Evolutionary conservation across 1,140 invertebrate genomes (phyloP).

Genomic region (Glossosoma conforme): DNA sequence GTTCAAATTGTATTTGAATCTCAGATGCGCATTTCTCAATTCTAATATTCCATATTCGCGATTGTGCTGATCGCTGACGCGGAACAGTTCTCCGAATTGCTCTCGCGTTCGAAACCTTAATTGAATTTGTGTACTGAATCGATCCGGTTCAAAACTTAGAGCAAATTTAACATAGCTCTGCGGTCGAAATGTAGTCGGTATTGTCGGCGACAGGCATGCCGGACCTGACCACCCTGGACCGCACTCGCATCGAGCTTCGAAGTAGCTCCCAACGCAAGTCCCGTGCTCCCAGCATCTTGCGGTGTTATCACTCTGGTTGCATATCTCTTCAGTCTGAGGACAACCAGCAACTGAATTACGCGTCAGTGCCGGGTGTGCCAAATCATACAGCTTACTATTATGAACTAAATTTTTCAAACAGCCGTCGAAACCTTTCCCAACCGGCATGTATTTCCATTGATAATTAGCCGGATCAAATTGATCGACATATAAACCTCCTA

Average conservation of each 20-base stretch:
- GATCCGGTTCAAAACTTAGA: conserved; percentile 60
- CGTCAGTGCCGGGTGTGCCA: conserved; percentile 53
- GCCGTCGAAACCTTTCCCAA: conserved; percentile 56
- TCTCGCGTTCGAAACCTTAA: conserved; percentile 64
- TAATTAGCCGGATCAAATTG: conserved; percentile 51
- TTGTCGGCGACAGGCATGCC: conserved; percentile 53
- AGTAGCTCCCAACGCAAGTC: conserved; percentile 56
- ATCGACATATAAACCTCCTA: conserved; percentile 58
- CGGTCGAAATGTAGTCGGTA: conserved; percentile 56
- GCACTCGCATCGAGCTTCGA: conserved; percentile 59
- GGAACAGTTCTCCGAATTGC: conserved; percentile 57
- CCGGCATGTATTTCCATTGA: conserved; percentile 49
- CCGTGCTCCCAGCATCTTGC: conserved; percentile 56
- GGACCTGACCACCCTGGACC: conserved; percentile 59
- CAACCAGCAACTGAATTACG: conserved; percentile 55
- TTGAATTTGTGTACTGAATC: conserved; percentile 58
- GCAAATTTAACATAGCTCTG: conserved; percentile 66
- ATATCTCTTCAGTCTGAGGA: conserved; percentile 54
- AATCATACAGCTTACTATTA: conserved; percentile 63
- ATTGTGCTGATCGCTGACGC: conserved; percentile 60
- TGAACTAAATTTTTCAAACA: conserved; percentile 66
- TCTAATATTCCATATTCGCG: conserved; percentile 63
- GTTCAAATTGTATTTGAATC: conserved; percentile 63
- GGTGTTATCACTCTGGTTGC: conserved; percentile 46
- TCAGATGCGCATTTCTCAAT: conserved; percentile 55